These are phyloP conservation scores for Drosophila simulans DNA, from an alignment of 1,140 invertebrate species.

Conservation along the genomic window DNA sequence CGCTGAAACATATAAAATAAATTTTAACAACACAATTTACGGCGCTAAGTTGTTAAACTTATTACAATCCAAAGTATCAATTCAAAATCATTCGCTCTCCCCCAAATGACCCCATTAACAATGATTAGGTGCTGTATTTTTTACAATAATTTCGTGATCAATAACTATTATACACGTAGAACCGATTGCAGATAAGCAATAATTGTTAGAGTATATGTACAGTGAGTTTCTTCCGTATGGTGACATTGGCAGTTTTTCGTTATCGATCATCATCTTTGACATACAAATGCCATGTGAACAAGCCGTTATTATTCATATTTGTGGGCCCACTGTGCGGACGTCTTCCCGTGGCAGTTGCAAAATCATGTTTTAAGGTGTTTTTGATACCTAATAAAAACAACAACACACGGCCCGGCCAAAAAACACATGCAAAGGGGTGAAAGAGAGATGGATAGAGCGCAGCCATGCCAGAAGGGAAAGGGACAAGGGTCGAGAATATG, in stretches of 20 bases:
- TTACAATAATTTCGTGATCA: not conserved
- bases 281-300: slow-evolving; percentile 40
- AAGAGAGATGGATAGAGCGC: slow-evolving; percentile 35
- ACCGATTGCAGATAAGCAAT: slow-evolving; percentile 15
- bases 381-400: slow-evolving; percentile 84
- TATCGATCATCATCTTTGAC: slow-evolving; percentile 37
- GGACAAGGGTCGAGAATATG: slow-evolving; percentile 35
- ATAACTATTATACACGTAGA: not conserved
- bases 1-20: not conserved
- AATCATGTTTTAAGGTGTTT: slow-evolving; percentile 83
- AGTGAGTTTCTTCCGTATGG: slow-evolving; percentile 19
- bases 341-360: slow-evolving; percentile 70
- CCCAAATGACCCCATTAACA: slow-evolving; percentile 18
- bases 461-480: slow-evolving; percentile 67
- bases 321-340: slow-evolving; percentile 55
- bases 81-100: slow-evolving; percentile 3
- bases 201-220: slow-evolving; percentile 16
- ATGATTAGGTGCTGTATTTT: slow-evolving; percentile 11
- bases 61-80: not conserved
- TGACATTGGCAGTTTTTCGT: slow-evolving; percentile 17
- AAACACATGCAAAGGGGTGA: slow-evolving; percentile 13
- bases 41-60: slow-evolving; percentile 1
- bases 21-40: not conserved
- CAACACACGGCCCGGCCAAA: slow-evolving; percentile 57
- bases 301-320: slow-evolving; percentile 27